phyloP scores from a whole-genome alignment of 2,797 vertebrate genomes.

The Varecia variegata region DNA sequence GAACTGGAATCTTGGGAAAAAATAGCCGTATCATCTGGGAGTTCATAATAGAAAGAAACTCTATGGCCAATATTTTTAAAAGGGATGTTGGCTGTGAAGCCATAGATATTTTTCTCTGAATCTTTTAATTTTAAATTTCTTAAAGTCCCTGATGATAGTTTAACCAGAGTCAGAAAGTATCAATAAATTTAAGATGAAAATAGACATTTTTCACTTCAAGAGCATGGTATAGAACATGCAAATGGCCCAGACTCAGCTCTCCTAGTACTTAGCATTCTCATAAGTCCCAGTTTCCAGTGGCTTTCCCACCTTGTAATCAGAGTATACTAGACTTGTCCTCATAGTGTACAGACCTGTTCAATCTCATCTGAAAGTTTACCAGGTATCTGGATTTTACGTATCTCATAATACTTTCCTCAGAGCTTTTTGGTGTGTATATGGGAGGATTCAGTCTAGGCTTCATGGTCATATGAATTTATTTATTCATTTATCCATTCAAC shows the following conservation, averaged over 20 bases:
- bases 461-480: not conserved
- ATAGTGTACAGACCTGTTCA: not conserved
- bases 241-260: not conserved
- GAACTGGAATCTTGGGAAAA: conserved; percentile 20
- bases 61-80: conserved; percentile 40
- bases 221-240: not conserved
- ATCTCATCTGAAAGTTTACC: not conserved
- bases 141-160: not conserved
- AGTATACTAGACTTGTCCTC: not conserved
- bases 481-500: not conserved
- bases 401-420: not conserved
- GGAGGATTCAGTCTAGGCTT: conserved; percentile 7
- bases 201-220: not conserved
- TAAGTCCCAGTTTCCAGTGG: not conserved
- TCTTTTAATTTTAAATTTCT: conserved; percentile 47
- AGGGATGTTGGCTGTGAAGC: not conserved
- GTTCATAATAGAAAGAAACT: conserved; percentile 43
- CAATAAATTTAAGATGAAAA: conserved; percentile 21
- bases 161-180: conserved; percentile 9
- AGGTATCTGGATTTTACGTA: not conserved
- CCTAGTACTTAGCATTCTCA: not conserved
- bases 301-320: not conserved
- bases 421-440: not conserved
- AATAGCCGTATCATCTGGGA: conserved; percentile 6
- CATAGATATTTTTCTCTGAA: conserved; percentile 33